Percentiles rank a stretch among this genome's conserved stretches.
phyloP scores from a whole-genome alignment of 2,797 vertebrate species.

The Sebastes wilsoni region DNA sequence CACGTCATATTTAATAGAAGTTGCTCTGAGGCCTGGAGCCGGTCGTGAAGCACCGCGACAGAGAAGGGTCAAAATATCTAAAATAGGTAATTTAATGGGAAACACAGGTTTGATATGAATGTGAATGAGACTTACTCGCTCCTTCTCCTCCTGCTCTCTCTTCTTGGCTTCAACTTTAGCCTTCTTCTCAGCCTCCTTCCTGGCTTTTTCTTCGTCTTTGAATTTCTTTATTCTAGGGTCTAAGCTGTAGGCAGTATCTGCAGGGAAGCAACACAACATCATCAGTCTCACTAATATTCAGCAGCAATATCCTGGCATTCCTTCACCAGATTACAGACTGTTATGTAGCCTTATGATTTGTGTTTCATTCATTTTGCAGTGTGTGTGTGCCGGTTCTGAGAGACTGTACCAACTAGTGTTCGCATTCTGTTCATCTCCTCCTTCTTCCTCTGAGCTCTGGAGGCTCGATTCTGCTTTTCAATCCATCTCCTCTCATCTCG shows the following conservation, averaged over 20 bases:
- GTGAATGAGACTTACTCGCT: constrained; percentile 83
- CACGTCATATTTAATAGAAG: too few relatives aligned
- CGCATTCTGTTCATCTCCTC: constrained; percentile 99
- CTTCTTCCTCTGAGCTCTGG: constrained; percentile 94
- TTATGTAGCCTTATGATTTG: too few relatives aligned
- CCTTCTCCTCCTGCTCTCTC: constrained; percentile 94
- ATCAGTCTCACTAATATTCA: not conserved
- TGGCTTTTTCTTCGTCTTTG: constrained; percentile 97
- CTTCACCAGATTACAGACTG: not conserved
- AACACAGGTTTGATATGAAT: not conserved
- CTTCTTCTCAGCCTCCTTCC: constrained; percentile 98
- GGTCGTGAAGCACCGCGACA: too few relatives aligned
- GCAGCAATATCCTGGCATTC: not conserved
- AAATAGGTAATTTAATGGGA: too few relatives aligned
- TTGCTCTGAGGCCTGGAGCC: too few relatives aligned
- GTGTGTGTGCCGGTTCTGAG: constrained; percentile 9
- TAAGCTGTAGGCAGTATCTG: constrained; percentile 96
- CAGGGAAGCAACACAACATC: accelerated
- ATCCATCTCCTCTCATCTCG: constrained; percentile 98
- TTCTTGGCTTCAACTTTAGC: constrained; percentile 96
- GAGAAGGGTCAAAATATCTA: not conserved
- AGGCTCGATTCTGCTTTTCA: constrained; percentile 97
- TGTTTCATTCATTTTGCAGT: not conserved
- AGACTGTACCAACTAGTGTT: constrained; percentile 91
- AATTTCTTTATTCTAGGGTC: constrained; percentile 99